Evolutionary conservation across 2,888 invertebrate genomes (phyloP), one percentile per base, ranked within the genome.

Genomic region (Patella pellucida): DNA sequence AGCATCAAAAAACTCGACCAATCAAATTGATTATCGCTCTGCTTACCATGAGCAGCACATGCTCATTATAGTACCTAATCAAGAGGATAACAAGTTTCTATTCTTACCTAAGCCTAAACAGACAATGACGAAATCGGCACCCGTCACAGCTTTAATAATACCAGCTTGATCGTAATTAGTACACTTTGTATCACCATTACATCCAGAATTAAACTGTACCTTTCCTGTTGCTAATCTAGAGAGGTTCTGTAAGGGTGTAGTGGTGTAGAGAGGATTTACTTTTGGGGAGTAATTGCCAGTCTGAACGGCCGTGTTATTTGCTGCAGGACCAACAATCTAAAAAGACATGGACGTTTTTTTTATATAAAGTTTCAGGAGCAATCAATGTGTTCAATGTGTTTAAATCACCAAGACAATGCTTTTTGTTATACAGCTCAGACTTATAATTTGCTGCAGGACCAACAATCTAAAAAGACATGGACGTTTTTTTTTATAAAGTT

Each of bases 281-380:
- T 80, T 74, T 0, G 89, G 82, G 14, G 81, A 76, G 72, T 89
- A 89, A 76, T 83, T 83, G 5, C 89, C 89, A 79, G 84, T 86
- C 50, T 86, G 79, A 68, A 84, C 83, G 1, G 71, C 76, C 16
- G 83, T 62, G 73, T 88, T 87, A 71, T 88, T 79, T 9, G 86
- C 83, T 83, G 88, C 85, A 9, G 89, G 89, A n/a, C 89, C 89
- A 68, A 89, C 78, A 16, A 89, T 79, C 88, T 88, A 73, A 7
- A 83, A 73, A 73, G 14, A 54, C 52, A 62, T 12, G 12, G 15
- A 23, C 7, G 41, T 41, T 9, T 41, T 27, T 27, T 27, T 2
- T 27, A 27, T 2, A 27, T 27, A 27, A n/a, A n/a, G n/a, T n/a
- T n/a, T n/a, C 31, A 31, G 31, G 31, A 7, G 7, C 31, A 5